These are phyloP conservation scores for Nymphalis polychloros DNA, from an alignment of 2,888 invertebrate genomes.

Conservation along the genomic window DNA sequence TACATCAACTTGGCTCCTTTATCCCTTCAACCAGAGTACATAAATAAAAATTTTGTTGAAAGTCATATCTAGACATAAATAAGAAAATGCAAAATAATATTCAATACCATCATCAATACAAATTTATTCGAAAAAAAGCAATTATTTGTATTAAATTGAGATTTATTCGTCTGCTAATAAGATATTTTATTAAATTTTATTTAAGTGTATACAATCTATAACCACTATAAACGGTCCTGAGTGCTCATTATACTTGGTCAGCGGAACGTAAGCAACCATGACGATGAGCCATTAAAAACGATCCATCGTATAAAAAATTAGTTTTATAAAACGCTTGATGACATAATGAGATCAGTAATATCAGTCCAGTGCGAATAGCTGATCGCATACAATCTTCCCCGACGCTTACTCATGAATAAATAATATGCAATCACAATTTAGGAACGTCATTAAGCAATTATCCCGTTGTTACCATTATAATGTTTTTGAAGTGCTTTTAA, in stretches of 20 bases:
- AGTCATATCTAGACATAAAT: too few species aligned
- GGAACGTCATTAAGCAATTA: slow-evolving; percentile 78
- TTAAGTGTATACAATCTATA: background rate
- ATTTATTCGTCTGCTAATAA: background rate
- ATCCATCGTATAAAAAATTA: slow-evolving; percentile 55
- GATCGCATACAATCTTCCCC: slow-evolving; percentile 68
- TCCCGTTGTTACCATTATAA: slow-evolving; percentile 74
- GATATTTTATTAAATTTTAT: slow-evolving; percentile 5
- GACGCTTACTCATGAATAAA: slow-evolving; percentile 73
- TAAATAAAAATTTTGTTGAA: too few species aligned
- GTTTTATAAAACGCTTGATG: slow-evolving; percentile 78
- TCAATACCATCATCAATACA: too few species aligned
- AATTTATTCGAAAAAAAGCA: too few species aligned
- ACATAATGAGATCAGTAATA: slow-evolving; percentile 78
- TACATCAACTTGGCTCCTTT: too few species aligned
- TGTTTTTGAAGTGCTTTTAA: slow-evolving; percentile 79
- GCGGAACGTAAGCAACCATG: slow-evolving; percentile 66
- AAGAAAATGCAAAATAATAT: too few species aligned
- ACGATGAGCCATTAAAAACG: slow-evolving; percentile 45
- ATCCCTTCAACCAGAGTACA: too few species aligned
- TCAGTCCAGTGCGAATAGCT: slow-evolving; percentile 64
- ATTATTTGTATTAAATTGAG: background rate
- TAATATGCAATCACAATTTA: slow-evolving; percentile 76
- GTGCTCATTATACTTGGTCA: slow-evolving; percentile 59
- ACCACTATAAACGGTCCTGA: slow-evolving; percentile 12